Conservation (phyloP, 2,797 vertebrate species). For the Pristis pectinata region DNA sequence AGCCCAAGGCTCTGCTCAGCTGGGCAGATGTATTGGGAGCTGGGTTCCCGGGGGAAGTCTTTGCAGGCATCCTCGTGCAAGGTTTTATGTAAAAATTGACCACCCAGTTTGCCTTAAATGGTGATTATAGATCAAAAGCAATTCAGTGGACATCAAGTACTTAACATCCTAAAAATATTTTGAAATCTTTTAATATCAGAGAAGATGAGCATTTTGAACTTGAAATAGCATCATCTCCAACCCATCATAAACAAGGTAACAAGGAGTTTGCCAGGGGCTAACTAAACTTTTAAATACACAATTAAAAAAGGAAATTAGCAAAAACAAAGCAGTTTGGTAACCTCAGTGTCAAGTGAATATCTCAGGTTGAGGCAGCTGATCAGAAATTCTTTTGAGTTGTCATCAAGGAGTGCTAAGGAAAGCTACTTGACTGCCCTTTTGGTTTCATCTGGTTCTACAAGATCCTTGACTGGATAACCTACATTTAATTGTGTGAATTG, state of each 20-base stretch:
- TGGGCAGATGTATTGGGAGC: no score
- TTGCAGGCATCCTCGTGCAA: no score
- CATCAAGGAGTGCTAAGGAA: neutral
- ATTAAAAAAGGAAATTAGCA: neutral
- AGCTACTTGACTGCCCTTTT: neutral
- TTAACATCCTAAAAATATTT: neutral
- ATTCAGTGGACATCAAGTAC: neutral
- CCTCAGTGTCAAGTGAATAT: neutral
- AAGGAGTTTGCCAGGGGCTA: no score
- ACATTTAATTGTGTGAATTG: neutral
- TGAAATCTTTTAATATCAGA: neutral
- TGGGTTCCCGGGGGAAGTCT: no score
- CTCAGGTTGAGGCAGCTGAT: neutral
- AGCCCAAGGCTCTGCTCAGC: no score
- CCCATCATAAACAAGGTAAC: neutral
- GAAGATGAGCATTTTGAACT: neutral
- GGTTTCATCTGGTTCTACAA: neutral
- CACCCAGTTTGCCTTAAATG: neutral
- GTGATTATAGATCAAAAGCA: neutral
- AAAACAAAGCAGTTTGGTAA: no score
- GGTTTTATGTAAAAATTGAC: neutral
- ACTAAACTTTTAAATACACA: neutral
- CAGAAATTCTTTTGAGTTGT: neutral
- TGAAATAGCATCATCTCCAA: neutral
- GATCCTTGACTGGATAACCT: neutral